phyloP scores from a whole-genome alignment of 2,113 vertebrate genomes.

The Hoplias malabaricus region DNA sequence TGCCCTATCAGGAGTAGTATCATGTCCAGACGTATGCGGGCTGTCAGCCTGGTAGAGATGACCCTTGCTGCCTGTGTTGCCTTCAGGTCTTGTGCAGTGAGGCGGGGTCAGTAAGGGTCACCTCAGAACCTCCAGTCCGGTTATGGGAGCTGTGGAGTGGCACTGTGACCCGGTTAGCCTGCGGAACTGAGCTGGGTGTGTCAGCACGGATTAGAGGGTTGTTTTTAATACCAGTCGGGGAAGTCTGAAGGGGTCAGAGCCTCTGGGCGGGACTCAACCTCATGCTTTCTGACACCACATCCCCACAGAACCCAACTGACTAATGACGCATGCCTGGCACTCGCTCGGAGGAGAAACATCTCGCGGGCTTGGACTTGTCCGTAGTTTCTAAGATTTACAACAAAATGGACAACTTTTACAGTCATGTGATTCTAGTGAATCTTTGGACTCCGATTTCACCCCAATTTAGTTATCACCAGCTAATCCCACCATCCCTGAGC shows the following conservation, averaged over 20 bases:
- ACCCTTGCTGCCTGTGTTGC: not conserved
- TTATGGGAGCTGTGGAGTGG: not conserved
- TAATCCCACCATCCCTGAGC: too few species aligned
- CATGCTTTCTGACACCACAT: not conserved
- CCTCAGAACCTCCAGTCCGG: not conserved
- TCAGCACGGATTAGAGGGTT: not conserved
- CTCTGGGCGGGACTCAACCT: slow-evolving; percentile 1
- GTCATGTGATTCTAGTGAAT: not conserved
- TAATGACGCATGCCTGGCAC: not conserved
- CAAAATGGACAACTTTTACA: not conserved
- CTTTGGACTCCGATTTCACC: too few species aligned
- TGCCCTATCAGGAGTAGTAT: not conserved
- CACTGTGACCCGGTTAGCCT: slow-evolving; percentile 4
- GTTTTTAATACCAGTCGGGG: slow-evolving; percentile 12
- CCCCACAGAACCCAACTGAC: not conserved
- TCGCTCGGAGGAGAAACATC: not conserved
- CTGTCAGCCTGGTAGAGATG: not conserved
- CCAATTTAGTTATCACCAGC: too few species aligned
- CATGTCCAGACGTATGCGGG: not conserved
- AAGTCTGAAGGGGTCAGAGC: not conserved
- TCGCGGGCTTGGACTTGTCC: not conserved
- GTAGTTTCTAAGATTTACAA: not conserved
- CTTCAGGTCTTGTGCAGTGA: not conserved
- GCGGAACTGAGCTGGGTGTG: not conserved
- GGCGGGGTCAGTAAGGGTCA: not conserved